Evolutionary conservation across 2,113 vertebrate genomes (phyloP), one percentile per base, ranked within the genome.

Genomic region (Psittacula cyanocephala): DNA sequence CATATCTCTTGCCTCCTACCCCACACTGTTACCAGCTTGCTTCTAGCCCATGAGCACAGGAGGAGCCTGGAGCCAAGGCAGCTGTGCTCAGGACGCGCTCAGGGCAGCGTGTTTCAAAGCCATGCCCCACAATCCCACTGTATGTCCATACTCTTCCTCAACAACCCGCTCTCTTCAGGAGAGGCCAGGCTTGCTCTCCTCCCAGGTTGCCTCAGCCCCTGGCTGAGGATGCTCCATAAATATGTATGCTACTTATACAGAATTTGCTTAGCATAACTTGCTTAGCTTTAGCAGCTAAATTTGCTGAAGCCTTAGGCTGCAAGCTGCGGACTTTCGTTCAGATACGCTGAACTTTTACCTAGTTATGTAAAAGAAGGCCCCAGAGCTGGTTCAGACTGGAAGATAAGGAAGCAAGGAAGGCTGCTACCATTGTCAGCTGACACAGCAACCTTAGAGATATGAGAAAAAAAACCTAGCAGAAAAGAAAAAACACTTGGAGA

Each of bases 331-430:
- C 78, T 93, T 80, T 55, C 52, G 71, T 23, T 11, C 63, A 84
- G 41, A 70, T 1, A 63, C 22, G 17, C 37, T 81, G 82, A 81
- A 88, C 88, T 81, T 93, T 64, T 72, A 81, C 84, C 91, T 52
- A 63, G 70, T 77, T 52, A 23, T 77, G 75, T 52, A 85, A 88
- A 81, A 84, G 24, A 41, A 82, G 65, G 84, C 69, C 39, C 64
- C 53, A 88, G 84, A 81, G 39, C 88, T 65, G 59, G 69, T 88
- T 85, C 17, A 23, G 76, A 59, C 57, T 85, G 59, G 69, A 81
- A 67, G 74, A 84, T 90, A 80, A 91, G 75, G 59, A 91, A 59
- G 59, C 52, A 68, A 49, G 37, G 55, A 81, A 91, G 59, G 84
- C 52, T 15, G 23, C 29, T 81, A 22, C 64, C 52, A 52, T 63